Percentiles rank a stretch among this genome's conserved stretches.
phyloP scores from a whole-genome alignment of 2,113 vertebrate species.

The Arizona elegans region DNA sequence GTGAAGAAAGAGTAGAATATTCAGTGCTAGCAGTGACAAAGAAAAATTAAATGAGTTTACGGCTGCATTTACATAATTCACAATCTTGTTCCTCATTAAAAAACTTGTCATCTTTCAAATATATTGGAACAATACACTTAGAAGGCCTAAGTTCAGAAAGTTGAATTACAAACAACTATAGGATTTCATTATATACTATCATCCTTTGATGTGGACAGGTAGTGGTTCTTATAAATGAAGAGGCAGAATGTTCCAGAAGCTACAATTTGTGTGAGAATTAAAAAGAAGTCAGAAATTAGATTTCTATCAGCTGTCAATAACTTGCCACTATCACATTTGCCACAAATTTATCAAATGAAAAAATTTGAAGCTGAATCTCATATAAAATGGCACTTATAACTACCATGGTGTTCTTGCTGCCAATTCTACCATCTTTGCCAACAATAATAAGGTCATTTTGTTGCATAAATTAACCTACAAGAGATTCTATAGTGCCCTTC shows the following conservation, averaged over 20 bases:
- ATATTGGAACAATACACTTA: neutral
- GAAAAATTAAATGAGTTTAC: neutral
- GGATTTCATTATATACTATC: neutral
- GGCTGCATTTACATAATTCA: neutral
- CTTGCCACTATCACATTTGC: neutral
- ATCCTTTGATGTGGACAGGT: neutral
- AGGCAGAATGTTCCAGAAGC: neutral
- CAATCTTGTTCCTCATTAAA: neutral
- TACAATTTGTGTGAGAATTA: neutral
- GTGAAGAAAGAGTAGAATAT: neutral
- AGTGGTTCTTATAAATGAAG: neutral
- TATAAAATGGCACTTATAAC: neutral
- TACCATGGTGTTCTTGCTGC: neutral
- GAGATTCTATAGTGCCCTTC: neutral
- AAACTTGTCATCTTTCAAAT: neutral
- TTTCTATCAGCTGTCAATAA: neutral
- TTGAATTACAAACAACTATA: neutral
- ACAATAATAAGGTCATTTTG: neutral
- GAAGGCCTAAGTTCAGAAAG: neutral
- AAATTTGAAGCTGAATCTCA: neutral
- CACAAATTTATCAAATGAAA: neutral
- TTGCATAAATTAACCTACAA: neutral
- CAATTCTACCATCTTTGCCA: neutral
- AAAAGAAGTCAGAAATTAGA: neutral
- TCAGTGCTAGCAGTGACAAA: neutral